Evolutionary conservation across 2,888 invertebrate genomes (phyloP).

Genomic region (Amblyjoppa proteus): DNA sequence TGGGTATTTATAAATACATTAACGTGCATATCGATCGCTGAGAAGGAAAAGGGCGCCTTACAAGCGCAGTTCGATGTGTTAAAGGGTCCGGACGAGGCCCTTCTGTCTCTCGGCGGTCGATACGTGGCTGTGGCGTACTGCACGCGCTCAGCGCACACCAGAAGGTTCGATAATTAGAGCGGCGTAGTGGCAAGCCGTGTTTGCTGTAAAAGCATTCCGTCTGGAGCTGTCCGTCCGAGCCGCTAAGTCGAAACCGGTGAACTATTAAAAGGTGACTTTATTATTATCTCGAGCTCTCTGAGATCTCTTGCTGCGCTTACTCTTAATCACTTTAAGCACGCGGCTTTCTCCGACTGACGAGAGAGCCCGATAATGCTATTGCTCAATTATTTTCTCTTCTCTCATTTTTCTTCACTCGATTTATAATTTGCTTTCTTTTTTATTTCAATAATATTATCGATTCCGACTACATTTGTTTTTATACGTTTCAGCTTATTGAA

Average conservation of each 20-base stretch:
- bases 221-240: conserved; percentile 68
- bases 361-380: background rate
- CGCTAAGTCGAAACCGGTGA: conserved; percentile 71
- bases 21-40: background rate
- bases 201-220: conserved; percentile 78
- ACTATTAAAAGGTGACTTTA: conserved; percentile 68
- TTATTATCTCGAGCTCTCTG: conserved; percentile 60
- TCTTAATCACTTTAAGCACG: background rate
- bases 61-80: no score
- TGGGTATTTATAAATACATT: conserved; percentile 11
- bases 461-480: no score
- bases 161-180: conserved; percentile 76
- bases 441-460: no score
- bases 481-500: no score
- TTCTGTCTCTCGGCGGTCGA: background rate
- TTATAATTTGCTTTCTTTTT: background rate
- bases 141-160: conserved; percentile 51
- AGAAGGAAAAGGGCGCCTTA: no score
- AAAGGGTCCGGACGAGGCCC: background rate
- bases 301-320: conserved; percentile 1
- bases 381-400: background rate
- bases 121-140: conserved; percentile 6
- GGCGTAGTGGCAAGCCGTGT: conserved; percentile 77
- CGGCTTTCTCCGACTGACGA: background rate
- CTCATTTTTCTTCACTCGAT: background rate